Base-by-base conservation (phyloP, 2,888 invertebrate genomes). In the Craniophora ligustri region DNA sequence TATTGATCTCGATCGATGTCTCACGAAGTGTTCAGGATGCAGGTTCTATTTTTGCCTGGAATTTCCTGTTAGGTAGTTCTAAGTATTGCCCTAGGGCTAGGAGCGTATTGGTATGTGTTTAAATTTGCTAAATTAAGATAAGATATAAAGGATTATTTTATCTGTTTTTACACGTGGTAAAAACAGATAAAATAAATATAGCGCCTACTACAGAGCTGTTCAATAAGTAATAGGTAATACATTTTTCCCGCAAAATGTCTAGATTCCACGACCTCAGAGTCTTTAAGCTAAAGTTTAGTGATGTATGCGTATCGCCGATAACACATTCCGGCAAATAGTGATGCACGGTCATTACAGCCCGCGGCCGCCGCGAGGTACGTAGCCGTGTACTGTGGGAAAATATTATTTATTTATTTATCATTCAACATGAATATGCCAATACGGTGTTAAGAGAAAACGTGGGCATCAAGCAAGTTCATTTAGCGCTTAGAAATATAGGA, bases 281-380 rank as follows among this genome's bases (percentile, higher is more conserved):
- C 13, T 30, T n/a, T n/a, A n/a, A n/a, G n/a, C n/a, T n/a, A n/a
- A n/a, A n/a, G n/a, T n/a, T n/a, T 2, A 44, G 30, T n/a, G 23
- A 8, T 28, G 34, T 40, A 49, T 39, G 51, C 42, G 54, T 59
- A 40, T 40, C 36, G 57, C 64, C 66, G 72, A 76, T 76, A 74
- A 71, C 55, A 56, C 73, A 76, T 79, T 72, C 76, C 75, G 46
- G 49, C 66, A 74, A 75, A 81, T 75, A 75, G 73, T 67, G 71
- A 77, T 74, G 75, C 73, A 67, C 76, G 76, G 72, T 71, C 76
- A 74, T 69, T 56, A 70, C 67, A 62, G 66, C 46, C 57, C 45
- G 68, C 69, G 67, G 64, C 46, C 30, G 61, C 63, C 35, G 41
- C 58, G 18, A 13, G 44, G 76, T 73, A 78, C 38, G 79, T 77